phyloP scores from a whole-genome alignment of 1,140 invertebrate genomes.

The Drosophila erecta region DNA sequence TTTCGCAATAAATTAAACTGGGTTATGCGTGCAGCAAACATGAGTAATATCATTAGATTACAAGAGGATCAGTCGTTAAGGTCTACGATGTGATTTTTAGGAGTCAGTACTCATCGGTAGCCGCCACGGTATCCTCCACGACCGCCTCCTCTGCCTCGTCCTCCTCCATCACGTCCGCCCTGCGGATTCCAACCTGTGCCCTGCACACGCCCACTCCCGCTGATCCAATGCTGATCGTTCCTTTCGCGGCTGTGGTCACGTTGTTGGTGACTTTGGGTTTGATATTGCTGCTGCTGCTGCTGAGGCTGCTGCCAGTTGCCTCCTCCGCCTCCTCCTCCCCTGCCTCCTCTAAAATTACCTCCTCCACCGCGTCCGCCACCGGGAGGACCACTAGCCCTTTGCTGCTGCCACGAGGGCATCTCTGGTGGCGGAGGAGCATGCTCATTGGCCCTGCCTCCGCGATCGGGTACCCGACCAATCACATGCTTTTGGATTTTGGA shows the following conservation, averaged over 20 bases:
- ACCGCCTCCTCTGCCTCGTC: slow-evolving; percentile 55
- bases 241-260: slow-evolving; percentile 30
- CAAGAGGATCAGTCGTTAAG: slow-evolving; percentile 25
- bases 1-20: slow-evolving; percentile 55
- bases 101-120: slow-evolving; percentile 26
- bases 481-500: slow-evolving; percentile 93
- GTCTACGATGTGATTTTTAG: neutral
- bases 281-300: slow-evolving; percentile 38
- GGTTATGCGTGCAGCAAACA: slow-evolving; percentile 19
- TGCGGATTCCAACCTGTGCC: slow-evolving; percentile 73
- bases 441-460: slow-evolving; percentile 95
- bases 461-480: slow-evolving; percentile 94
- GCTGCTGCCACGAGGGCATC: slow-evolving; percentile 95
- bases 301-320: slow-evolving; percentile 55
- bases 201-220: slow-evolving; percentile 75
- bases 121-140: slow-evolving; percentile 75
- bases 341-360: slow-evolving; percentile 54
- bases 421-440: slow-evolving; percentile 96
- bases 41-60: slow-evolving; percentile 1
- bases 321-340: slow-evolving; percentile 39
- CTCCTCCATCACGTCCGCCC: slow-evolving; percentile 42
- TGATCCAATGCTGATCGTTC: slow-evolving; percentile 60
- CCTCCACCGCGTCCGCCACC: slow-evolving; percentile 57
- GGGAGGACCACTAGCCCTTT: slow-evolving; percentile 69
- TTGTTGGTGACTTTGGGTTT: slow-evolving; percentile 17